Conservation (phyloP, 2,888 invertebrate species). For the Pasiphila rectangulata region DNA sequence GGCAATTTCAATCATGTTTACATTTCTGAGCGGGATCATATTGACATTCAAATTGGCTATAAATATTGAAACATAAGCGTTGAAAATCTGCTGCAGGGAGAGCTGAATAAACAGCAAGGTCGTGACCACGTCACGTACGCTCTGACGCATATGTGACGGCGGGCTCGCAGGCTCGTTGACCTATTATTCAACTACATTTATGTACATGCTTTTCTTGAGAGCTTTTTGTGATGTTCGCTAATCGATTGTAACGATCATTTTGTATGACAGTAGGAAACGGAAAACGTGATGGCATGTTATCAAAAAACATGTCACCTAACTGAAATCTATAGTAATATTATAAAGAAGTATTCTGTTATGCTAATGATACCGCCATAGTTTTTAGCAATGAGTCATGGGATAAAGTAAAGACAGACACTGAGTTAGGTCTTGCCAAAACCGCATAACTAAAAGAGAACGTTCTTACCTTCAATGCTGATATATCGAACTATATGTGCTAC, state of each 20-base stretch:
- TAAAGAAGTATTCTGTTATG: too few species aligned
- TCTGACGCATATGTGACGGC: slow-evolving; percentile 28
- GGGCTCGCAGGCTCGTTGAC: slow-evolving; percentile 22
- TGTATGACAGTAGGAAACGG: background rate
- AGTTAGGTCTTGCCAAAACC: too few species aligned
- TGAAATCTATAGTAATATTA: too few species aligned
- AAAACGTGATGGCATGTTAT: background rate
- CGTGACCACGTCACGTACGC: slow-evolving; percentile 26
- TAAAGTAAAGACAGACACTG: too few species aligned
- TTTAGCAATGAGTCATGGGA: too few species aligned
- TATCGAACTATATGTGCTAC: too few species aligned
- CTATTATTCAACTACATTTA: slow-evolving; percentile 11
- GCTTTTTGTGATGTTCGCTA: background rate
- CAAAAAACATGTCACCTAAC: too few species aligned
- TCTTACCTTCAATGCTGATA: too few species aligned
- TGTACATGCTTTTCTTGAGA: background rate
- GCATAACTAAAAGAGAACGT: too few species aligned
- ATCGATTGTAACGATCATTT: background rate
- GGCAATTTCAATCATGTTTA: background rate
- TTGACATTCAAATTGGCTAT: slow-evolving; percentile 10
- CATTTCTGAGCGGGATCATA: background rate
- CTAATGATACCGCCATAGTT: too few species aligned
- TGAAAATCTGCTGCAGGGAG: slow-evolving; percentile 18
- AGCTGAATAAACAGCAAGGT: slow-evolving; percentile 22
- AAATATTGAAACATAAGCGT: slow-evolving; percentile 7